Evolutionary conservation across 2,888 invertebrate species (phyloP).

Genomic region (Drosophila demipolita): DNA sequence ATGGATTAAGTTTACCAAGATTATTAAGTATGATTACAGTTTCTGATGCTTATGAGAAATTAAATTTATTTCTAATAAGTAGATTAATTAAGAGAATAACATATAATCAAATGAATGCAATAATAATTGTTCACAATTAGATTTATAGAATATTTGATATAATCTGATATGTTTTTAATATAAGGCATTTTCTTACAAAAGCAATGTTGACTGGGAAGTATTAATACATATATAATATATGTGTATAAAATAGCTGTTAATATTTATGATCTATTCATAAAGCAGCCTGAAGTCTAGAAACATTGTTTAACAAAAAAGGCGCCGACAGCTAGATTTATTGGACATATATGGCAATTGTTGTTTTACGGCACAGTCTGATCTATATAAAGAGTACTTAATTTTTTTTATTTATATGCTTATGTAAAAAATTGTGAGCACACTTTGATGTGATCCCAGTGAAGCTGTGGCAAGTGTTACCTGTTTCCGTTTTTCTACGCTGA

Average conservation of each 20-base stretch:
- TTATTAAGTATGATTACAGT: neutral
- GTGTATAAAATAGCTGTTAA: neutral
- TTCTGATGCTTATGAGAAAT: neutral
- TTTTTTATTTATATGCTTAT: neutral
- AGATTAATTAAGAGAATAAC: neutral
- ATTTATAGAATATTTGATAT: neutral
- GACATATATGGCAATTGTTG: neutral
- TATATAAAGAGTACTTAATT: neutral
- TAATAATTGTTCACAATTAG: neutral
- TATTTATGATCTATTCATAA: neutral
- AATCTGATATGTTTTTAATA: neutral
- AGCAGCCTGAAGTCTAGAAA: neutral
- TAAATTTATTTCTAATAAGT: neutral
- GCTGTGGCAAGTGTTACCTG: slow-evolving; percentile 37
- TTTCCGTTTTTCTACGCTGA: slow-evolving; percentile 11
- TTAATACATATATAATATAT: too few relatives aligned
- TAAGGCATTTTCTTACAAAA: neutral
- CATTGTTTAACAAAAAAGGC: neutral
- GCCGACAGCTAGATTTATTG: neutral
- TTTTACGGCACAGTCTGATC: neutral
- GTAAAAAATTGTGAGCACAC: slow-evolving; percentile 11
- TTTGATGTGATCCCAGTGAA: slow-evolving; percentile 43
- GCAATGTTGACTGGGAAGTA: too few relatives aligned
- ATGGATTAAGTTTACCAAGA: neutral
- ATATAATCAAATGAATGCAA: neutral